phyloP scores from a whole-genome alignment of 2,113 vertebrate species.

The Delphinus delphis region DNA sequence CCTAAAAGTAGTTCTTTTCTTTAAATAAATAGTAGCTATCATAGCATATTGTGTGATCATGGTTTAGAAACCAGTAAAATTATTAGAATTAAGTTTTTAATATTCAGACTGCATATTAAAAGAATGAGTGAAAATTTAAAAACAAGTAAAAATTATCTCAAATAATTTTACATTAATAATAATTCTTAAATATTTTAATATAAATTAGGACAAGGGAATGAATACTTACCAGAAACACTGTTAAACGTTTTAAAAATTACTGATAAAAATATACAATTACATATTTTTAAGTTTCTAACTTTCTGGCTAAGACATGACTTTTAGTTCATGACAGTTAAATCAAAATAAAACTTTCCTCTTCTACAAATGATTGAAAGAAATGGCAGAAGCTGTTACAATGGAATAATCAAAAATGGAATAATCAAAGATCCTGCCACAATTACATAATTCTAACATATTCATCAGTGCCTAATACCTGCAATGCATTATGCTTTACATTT shows the following conservation, averaged over 20 bases:
- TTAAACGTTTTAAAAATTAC: background rate
- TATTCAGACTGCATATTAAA: background rate
- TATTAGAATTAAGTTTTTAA: background rate
- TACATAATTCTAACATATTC: background rate
- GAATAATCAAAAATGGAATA: background rate
- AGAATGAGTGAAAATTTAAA: background rate
- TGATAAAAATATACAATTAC: background rate
- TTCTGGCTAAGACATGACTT: background rate
- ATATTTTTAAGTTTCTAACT: conserved; percentile 6
- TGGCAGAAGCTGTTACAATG: background rate
- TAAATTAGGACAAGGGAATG: background rate
- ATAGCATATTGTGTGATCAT: background rate
- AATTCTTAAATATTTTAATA: background rate
- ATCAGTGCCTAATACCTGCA: background rate
- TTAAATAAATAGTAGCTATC: background rate
- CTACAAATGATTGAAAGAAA: background rate
- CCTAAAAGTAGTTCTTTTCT: background rate
- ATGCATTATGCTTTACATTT: background rate
- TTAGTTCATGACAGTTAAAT: background rate
- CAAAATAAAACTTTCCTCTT: background rate
- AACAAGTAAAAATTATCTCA: background rate
- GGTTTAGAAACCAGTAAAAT: background rate
- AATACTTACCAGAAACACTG: background rate
- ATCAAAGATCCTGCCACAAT: background rate
- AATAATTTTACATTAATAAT: background rate